These are phyloP conservation scores for Cantharis rustica DNA, from an alignment of 2,888 invertebrate genomes.

Conservation along the genomic window DNA sequence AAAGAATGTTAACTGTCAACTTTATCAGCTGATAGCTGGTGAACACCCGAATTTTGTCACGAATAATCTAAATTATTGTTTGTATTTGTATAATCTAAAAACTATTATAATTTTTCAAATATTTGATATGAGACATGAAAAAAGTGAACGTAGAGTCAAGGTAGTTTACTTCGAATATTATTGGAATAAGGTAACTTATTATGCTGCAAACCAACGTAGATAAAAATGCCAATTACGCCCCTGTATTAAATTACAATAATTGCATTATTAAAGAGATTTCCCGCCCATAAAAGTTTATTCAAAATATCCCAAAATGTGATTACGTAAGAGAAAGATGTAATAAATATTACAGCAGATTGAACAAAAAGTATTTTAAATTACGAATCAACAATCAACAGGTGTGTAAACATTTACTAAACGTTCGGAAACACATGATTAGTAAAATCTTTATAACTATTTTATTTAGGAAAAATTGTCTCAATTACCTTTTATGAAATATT, in stretches of 20 bases:
- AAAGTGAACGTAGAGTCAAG: not conserved
- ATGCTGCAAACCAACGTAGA: not conserved
- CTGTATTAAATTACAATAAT: not conserved
- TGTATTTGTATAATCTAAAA: too few species aligned
- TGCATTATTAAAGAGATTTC: not conserved
- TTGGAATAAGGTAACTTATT: not conserved
- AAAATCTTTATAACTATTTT: not conserved
- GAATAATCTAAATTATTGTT: too few species aligned
- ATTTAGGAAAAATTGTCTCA: not conserved
- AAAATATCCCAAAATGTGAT: not conserved
- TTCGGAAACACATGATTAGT: slow-evolving; percentile 1
- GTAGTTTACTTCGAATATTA: not conserved
- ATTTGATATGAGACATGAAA: not conserved
- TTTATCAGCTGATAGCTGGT: too few species aligned
- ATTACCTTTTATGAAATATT: not conserved
- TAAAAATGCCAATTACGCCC: not conserved
- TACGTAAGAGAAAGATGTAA: not conserved
- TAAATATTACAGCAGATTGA: not conserved
- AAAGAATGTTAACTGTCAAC: too few species aligned
- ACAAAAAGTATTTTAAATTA: not conserved
- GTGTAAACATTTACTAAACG: not conserved
- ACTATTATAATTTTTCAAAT: not conserved
- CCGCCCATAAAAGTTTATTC: not conserved
- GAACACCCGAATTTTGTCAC: too few species aligned
- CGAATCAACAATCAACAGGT: slow-evolving; percentile 11